Evolutionary conservation across 2,888 invertebrate species (phyloP).

Genomic region (Steromphala cineraria): DNA sequence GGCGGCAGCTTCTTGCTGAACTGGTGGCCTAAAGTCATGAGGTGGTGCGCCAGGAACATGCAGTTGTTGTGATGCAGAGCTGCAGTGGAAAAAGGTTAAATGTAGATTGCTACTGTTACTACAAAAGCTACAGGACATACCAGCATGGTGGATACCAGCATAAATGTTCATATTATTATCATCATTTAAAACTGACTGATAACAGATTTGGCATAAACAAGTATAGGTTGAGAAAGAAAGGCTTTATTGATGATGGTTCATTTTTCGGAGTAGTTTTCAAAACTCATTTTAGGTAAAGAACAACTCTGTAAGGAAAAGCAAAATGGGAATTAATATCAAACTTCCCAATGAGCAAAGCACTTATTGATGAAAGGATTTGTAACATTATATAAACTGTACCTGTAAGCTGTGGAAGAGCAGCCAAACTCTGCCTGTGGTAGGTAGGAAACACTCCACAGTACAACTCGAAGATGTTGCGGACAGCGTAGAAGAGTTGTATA

Average conservation of each 20-base stretch:
- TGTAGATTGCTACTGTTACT: not conserved
- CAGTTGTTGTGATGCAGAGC: constrained; percentile 87
- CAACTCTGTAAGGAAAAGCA: no score
- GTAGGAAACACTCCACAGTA: constrained; percentile 87
- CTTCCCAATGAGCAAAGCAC: no score
- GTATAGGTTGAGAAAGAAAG: no score
- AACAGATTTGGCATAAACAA: no score
- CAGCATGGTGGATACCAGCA: no score
- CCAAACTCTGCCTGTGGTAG: constrained; percentile 86
- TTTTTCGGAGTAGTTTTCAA: no score
- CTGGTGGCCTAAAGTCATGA: constrained; percentile 82
- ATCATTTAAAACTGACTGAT: no score
- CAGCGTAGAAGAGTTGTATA: constrained; percentile 82
- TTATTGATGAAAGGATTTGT: no score
- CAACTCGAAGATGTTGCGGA: constrained; percentile 84
- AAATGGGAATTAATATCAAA: no score
- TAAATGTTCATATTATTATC: no score
- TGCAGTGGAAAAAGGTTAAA: constrained; percentile 40
- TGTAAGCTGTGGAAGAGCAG: constrained; percentile 90
- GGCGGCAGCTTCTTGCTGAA: constrained; percentile 82
- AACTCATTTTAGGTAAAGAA: no score
- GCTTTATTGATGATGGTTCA: no score
- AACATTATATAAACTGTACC: constrained; percentile 76
- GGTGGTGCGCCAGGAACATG: constrained; percentile 87
- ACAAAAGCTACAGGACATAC: not conserved